phyloP scores from a whole-genome alignment of 2,888 invertebrate genomes.

The Cryptocephalus primarius region DNA sequence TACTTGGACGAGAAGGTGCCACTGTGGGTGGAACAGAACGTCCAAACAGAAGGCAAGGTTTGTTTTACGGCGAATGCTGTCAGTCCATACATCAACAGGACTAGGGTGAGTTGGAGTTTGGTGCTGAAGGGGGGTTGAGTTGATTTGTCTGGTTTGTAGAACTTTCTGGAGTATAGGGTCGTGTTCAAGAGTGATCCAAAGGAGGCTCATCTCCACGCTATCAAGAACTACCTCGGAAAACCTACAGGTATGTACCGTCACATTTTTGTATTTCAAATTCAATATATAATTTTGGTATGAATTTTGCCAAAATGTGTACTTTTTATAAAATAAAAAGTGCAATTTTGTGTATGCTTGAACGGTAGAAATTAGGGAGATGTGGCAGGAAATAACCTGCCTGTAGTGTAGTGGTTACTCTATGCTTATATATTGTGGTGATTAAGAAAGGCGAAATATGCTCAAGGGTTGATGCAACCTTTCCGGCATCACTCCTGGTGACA shows the following conservation, averaged over 20 bases:
- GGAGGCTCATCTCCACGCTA: slow-evolving; percentile 51
- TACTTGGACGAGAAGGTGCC: slow-evolving; percentile 53
- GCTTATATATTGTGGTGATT: too few relatives aligned
- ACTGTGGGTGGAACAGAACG: slow-evolving; percentile 61
- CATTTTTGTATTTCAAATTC: too few relatives aligned
- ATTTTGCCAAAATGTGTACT: not conserved
- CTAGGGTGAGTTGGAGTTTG: slow-evolving; percentile 9
- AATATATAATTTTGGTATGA: not conserved
- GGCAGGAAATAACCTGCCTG: too few relatives aligned
- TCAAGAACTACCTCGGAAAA: slow-evolving; percentile 50
- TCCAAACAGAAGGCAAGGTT: slow-evolving; percentile 39
- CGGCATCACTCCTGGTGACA: too few relatives aligned
- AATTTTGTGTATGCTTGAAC: too few relatives aligned
- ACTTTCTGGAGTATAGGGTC: slow-evolving; percentile 46
- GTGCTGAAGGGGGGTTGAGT: too few relatives aligned
- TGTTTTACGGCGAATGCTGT: slow-evolving; percentile 48
- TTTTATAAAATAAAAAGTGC: too few relatives aligned
- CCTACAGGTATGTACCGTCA: slow-evolving; percentile 48
- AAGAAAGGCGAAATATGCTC: too few relatives aligned
- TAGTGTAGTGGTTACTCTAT: too few relatives aligned
- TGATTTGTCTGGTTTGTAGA: too few relatives aligned
- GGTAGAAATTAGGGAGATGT: too few relatives aligned
- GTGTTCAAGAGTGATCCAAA: slow-evolving; percentile 50
- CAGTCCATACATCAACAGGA: slow-evolving; percentile 39
- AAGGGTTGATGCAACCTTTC: too few relatives aligned